Evolutionary conservation across 1,140 invertebrate species (phyloP).

Genomic region (Adelges cooleyi): DNA sequence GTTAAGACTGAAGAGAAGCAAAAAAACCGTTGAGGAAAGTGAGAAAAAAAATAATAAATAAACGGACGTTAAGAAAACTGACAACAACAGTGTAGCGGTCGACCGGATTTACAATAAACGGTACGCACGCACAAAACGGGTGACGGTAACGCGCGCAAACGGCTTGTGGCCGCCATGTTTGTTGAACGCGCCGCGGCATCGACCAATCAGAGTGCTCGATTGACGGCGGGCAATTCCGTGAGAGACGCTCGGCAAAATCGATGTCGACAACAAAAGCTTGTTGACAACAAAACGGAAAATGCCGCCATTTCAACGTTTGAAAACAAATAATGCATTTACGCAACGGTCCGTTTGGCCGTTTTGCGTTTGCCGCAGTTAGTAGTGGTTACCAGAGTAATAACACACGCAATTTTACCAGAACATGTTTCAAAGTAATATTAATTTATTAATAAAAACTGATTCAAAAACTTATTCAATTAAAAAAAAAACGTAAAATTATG

Average conservation of each 20-base stretch:
- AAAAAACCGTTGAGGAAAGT: constrained; percentile 12
- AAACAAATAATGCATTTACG: too few species aligned
- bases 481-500: too few species aligned
- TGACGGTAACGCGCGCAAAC: constrained; percentile 10
- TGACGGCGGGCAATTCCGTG: background rate
- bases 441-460: too few species aligned
- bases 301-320: constrained; percentile 2
- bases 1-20: background rate
- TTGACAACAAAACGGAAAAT: background rate
- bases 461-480: too few species aligned
- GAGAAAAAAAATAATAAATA: background rate
- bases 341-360: background rate
- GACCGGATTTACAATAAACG: too few species aligned
- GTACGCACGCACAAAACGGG: too few species aligned
- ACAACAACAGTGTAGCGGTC: background rate
- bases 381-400: too few species aligned
- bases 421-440: too few species aligned
- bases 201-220: too few species aligned
- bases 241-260: constrained; percentile 3
- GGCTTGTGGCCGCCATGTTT: background rate
- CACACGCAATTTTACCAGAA: too few species aligned
- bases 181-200: background rate
- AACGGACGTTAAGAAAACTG: background rate
- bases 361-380: too few species aligned
- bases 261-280: constrained; percentile 14